A percentile compares a stretch with the other conserved stretches of the same genome.
phyloP scores from a whole-genome alignment of 2,113 vertebrate species.

The Sigmodon hispidus region DNA sequence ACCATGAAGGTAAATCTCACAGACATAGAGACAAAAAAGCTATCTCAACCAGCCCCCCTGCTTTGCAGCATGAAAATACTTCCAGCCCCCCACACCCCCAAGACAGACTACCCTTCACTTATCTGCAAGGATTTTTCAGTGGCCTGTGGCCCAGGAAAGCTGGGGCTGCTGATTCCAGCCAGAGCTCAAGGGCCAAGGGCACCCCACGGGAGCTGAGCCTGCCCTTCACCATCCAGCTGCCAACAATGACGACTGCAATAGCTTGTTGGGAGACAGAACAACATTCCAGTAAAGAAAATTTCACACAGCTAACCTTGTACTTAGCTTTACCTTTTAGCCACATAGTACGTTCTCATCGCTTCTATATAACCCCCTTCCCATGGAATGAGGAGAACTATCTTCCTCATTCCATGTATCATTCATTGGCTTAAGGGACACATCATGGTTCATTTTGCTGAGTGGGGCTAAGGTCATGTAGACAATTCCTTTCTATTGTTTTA shows the following conservation, averaged over 20 bases:
- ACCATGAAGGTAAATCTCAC: not conserved
- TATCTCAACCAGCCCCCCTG: not conserved
- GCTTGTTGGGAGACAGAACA: not conserved
- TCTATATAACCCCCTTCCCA: not conserved
- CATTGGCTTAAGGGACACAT: not conserved
- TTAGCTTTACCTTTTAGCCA: conserved; percentile 1
- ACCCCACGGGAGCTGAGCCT: not conserved
- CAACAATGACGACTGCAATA: not conserved
- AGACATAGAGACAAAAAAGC: not conserved
- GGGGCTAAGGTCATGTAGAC: not conserved
- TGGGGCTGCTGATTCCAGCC: not conserved
- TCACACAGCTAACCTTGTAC: not conserved
- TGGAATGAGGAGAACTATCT: not conserved
- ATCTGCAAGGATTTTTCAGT: conserved; percentile 19
- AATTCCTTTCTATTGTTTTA: not conserved
- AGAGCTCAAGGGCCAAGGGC: not conserved
- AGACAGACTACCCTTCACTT: conserved; percentile 14
- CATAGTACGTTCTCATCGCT: rapidly evolving
- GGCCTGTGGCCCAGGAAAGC: not conserved
- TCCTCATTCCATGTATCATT: not conserved
- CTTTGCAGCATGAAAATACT: not conserved
- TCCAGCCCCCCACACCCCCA: not conserved
- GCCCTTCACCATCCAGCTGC: not conserved
- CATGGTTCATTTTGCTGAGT: not conserved
- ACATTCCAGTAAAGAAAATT: not conserved